Conservation (phyloP, 2,113 vertebrate genomes). For the Opisthocomus hoazin region DNA sequence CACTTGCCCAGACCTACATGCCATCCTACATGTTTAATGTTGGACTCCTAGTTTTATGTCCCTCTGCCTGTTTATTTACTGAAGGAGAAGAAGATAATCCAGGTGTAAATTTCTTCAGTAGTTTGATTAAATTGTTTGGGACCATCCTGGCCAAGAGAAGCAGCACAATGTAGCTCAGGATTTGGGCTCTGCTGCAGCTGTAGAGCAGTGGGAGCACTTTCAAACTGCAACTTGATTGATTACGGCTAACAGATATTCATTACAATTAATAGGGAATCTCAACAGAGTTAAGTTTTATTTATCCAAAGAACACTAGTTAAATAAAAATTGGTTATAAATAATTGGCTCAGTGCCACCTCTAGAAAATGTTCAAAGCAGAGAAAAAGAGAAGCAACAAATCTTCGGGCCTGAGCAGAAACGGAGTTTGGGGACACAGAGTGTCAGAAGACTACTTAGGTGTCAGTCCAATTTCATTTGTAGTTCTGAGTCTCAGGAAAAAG, state of each 20-base stretch:
- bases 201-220: background rate
- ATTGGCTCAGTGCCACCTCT: background rate
- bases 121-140: background rate
- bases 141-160: background rate
- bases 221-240: background rate
- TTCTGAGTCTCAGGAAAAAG: background rate
- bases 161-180: background rate
- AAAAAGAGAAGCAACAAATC: background rate
- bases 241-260: background rate
- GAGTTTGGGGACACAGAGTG: background rate
- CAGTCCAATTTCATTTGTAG: background rate
- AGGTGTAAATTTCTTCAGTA: background rate
- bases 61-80: background rate
- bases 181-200: background rate
- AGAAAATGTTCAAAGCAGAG: background rate
- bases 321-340: background rate
- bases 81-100: background rate
- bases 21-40: background rate
- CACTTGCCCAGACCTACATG: background rate
- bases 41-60: background rate
- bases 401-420: background rate
- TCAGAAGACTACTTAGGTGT: background rate
- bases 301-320: background rate
- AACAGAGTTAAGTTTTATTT: background rate
- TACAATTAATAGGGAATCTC: background rate